phyloP scores from a whole-genome alignment of 2,797 vertebrate genomes.

The Scomberomorus guttatus region DNA sequence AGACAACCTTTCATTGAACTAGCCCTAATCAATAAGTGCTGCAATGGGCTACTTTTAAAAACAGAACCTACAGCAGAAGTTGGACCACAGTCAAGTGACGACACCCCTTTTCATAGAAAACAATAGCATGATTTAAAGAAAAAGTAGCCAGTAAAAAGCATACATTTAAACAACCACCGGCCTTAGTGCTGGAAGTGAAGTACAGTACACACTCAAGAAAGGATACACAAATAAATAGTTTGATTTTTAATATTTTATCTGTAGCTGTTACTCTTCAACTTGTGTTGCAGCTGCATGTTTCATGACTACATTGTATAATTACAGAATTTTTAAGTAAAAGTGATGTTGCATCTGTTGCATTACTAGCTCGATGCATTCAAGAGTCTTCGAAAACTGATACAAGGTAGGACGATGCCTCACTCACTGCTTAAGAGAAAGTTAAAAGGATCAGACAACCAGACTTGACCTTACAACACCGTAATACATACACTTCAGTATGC shows the following conservation, averaged over 20 bases:
- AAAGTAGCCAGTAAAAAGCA: slow-evolving; percentile 50
- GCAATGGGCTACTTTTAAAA: slow-evolving; percentile 31
- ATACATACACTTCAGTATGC: slow-evolving; percentile 64
- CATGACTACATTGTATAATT: slow-evolving; percentile 27
- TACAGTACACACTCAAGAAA: slow-evolving; percentile 61
- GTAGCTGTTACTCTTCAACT: slow-evolving; percentile 43
- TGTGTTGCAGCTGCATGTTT: slow-evolving; percentile 47
- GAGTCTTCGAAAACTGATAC: slow-evolving; percentile 44
- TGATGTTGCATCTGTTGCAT: slow-evolving; percentile 43
- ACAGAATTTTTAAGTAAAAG: slow-evolving; percentile 44
- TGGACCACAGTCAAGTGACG: slow-evolving; percentile 43
- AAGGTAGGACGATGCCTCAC: slow-evolving; percentile 44
- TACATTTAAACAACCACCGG: slow-evolving; percentile 74
- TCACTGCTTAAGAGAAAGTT: slow-evolving; percentile 40
- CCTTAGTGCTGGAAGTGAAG: slow-evolving; percentile 72
- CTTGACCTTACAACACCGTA: slow-evolving; percentile 57
- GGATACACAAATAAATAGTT: slow-evolving; percentile 75
- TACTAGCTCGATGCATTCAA: slow-evolving; percentile 21
- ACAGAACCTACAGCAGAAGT: slow-evolving; percentile 46
- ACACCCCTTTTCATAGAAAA: slow-evolving; percentile 59
- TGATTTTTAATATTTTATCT: slow-evolving; percentile 53
- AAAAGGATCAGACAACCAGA: slow-evolving; percentile 60
- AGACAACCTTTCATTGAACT: slow-evolving; percentile 12
- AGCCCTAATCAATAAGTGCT: slow-evolving; percentile 13
- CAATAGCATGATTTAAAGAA: slow-evolving; percentile 45